phyloP scores from a whole-genome alignment of 2,888 invertebrate genomes.

The Hydropsyche betteni region DNA sequence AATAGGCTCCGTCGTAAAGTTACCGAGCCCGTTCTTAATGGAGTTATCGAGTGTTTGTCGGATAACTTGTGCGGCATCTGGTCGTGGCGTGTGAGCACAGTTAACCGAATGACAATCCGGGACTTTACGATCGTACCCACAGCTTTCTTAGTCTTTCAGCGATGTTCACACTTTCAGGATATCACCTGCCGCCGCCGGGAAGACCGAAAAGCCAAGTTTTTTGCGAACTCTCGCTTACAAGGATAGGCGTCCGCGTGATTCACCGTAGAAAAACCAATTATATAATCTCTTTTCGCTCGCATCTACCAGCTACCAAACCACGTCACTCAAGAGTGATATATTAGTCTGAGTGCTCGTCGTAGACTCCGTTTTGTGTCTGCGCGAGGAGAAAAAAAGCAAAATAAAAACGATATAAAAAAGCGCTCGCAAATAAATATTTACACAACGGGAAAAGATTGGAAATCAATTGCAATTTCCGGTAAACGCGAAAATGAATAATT shows the following conservation, averaged over 20 bases:
- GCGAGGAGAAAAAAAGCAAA: neutral
- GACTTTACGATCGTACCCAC: neutral
- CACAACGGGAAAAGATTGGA: conserved; percentile 26
- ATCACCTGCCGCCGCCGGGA: too few species aligned
- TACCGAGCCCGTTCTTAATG: neutral
- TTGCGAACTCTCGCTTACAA: too few species aligned
- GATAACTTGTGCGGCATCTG: conserved; percentile 28
- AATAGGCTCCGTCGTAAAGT: too few species aligned
- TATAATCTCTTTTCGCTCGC: neutral
- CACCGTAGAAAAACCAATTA: conserved; percentile 15
- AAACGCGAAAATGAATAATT: conserved; percentile 28
- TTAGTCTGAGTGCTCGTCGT: conserved; percentile 20
- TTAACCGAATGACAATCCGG: conserved; percentile 10
- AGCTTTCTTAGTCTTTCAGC: too few species aligned
- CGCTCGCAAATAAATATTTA: conserved; percentile 23
- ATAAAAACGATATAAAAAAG: neutral
- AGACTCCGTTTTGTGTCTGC: too few species aligned
- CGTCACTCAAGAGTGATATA: conserved; percentile 7
- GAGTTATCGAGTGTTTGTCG: conserved; percentile 16
- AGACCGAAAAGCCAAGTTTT: conserved; percentile 8
- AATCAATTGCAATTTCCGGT: conserved; percentile 32
- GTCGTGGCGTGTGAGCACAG: conserved; percentile 19
- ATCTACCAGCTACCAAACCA: neutral
- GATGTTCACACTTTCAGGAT: too few species aligned
- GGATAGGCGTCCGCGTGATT: neutral